Percentiles rank a stretch among this genome's conserved stretches.
These are phyloP conservation scores for Eudyptes chrysolophus DNA, from an alignment of 2,113 vertebrate genomes.

Conservation along the genomic window DNA sequence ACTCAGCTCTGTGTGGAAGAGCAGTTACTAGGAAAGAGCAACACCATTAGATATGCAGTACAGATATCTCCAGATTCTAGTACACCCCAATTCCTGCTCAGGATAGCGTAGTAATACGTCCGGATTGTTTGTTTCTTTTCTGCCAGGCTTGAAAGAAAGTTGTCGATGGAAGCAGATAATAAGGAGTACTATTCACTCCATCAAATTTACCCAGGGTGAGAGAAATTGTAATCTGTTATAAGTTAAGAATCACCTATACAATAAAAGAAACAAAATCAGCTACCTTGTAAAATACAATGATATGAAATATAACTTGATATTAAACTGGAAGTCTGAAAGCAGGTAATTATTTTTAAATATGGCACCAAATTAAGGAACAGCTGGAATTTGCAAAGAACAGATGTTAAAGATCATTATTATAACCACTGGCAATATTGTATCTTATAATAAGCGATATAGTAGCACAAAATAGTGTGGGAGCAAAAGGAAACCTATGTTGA, in stretches of 20 bases:
- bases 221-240: not conserved
- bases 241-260: not conserved
- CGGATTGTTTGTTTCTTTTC: not conserved
- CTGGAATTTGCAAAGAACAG: constrained; percentile 34
- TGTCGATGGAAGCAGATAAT: not conserved
- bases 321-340: not conserved
- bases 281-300: not conserved
- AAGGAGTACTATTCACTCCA: not conserved
- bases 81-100: not conserved
- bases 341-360: not conserved
- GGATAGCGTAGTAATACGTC: not conserved
- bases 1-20: not conserved
- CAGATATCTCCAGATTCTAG: not conserved
- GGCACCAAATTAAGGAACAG: constrained; percentile 14
- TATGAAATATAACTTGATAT: not conserved
- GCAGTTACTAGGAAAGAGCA: not conserved
- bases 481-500: not conserved
- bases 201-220: not conserved
- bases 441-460: not conserved
- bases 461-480: not conserved
- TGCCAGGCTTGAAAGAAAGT: not conserved
- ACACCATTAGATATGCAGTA: not conserved
- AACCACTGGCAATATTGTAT: constrained; percentile 2
- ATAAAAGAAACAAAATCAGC: not conserved
- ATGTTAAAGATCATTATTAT: constrained; percentile 38